These are phyloP conservation scores for Agrochola macilenta DNA, from an alignment of 2,888 invertebrate species.

Conservation along the genomic window DNA sequence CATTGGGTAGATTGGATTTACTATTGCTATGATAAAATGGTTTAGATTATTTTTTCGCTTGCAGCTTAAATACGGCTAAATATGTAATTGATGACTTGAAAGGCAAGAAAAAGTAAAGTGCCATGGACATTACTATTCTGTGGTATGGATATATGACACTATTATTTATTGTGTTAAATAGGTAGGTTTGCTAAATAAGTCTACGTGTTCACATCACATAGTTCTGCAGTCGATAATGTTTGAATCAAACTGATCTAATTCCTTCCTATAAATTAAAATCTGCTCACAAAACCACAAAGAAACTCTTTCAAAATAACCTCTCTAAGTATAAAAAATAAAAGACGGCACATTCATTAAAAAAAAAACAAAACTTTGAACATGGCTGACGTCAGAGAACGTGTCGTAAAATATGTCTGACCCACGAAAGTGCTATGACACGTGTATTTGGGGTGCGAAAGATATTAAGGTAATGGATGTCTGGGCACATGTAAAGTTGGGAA, in stretches of 20 bases:
- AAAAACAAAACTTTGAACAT: no score
- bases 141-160: not conserved
- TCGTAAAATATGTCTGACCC: slow-evolving; percentile 56
- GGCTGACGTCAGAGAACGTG: slow-evolving; percentile 19
- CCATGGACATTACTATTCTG: not conserved
- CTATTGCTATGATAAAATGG: slow-evolving; percentile 7
- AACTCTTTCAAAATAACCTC: not conserved
- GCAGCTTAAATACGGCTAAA: not conserved
- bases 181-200: no score
- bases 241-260: not conserved
- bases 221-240: not conserved
- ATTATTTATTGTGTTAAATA: not conserved
- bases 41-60: not conserved
- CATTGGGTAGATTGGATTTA: slow-evolving; percentile 20
- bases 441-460: slow-evolving; percentile 48
- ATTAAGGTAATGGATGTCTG: slow-evolving; percentile 56
- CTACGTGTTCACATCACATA: not conserved
- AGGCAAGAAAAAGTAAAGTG: not conserved
- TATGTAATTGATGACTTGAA: no score
- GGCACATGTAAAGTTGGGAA: slow-evolving; percentile 18
- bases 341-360: no score
- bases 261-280: not conserved
- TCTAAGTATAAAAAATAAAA: not conserved
- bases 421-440: slow-evolving; percentile 30
- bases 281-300: not conserved